Evolutionary conservation across 23 tunicate genomes (phyloP).

Genomic region (Corella eumyota): DNA sequence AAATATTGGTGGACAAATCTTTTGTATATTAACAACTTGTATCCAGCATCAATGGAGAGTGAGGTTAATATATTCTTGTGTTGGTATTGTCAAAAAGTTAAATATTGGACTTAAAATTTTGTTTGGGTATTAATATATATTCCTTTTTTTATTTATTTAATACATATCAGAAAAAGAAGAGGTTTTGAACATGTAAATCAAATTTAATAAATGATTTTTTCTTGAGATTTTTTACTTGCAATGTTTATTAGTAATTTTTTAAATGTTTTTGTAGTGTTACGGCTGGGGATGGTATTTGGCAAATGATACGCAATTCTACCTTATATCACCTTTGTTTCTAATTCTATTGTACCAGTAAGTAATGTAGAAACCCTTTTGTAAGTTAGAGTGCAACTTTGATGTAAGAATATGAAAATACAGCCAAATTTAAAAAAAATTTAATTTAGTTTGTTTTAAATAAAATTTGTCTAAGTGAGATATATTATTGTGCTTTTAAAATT

Average conservation of each 20-base stretch:
- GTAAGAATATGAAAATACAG: too few relatives aligned
- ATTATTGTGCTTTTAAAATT: background rate
- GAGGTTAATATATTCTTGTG: too few relatives aligned
- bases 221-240: too few relatives aligned
- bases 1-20: constrained; percentile 83
- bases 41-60: constrained; percentile 25
- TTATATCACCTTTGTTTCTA: constrained; percentile 60
- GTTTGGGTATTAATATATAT: too few relatives aligned
- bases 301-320: constrained; percentile 93
- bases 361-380: background rate
- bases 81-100: too few relatives aligned
- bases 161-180: too few relatives aligned
- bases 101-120: too few relatives aligned
- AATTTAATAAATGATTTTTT: too few relatives aligned
- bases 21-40: constrained; percentile 76
- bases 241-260: background rate
- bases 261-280: constrained; percentile 47
- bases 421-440: too few relatives aligned
- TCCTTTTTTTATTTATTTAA: too few relatives aligned
- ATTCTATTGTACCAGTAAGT: constrained; percentile 60
- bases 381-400: background rate
- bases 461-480: background rate
- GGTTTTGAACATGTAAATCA: too few relatives aligned
- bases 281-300: constrained; percentile 94
- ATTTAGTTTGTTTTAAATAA: background rate